Evolutionary conservation across 1,140 invertebrate genomes (phyloP), one percentile per base, ranked within the genome.

Genomic region (Bombus superbus): DNA sequence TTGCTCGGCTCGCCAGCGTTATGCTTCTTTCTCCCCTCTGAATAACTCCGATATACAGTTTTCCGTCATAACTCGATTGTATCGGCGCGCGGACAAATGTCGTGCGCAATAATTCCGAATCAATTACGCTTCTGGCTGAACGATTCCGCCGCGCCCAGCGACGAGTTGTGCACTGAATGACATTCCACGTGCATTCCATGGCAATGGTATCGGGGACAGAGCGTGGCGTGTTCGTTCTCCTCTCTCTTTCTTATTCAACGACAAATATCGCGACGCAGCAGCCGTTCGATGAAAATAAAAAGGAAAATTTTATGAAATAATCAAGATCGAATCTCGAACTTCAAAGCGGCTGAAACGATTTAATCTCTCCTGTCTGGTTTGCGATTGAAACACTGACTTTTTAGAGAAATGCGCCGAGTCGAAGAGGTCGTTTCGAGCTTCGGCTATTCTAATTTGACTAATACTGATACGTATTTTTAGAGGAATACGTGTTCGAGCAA

Each of bases 21-120:
- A 28, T 57, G 13, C 22, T 57, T 68, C 79, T 66, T n/a, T 53
- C 69, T 13, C 32, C 62, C 32, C 64, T n/a, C 18, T 15, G 79
- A 47, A 71, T 85, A 85, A 78, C 71, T 42, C 11, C n/a, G 85
- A 53, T 71, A 32, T 38, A 75, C 84, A 66, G 68, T 86, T 86
- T 86, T 77, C n/a, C 9, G 53, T 62, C 68, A 18, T 73, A 83
- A 86, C 73, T 78, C 74, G 81, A 83, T 83, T 72, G 73, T 59
- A 66, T 62, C 59, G 73, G 40, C 62, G 47, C 62, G 10, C 64
- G 72, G 47, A 72, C 73, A 83, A 86, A 76, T 78, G 85, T 83
- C 81, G 64, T 47, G 53, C 53, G 74, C 85, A 86, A 86, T 86
- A 86, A 86, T 86, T 83, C 68, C 57, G 73, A 83, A 83, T 86